phyloP scores from a whole-genome alignment of 2,113 vertebrate species.

The Centropus bengalensis region DNA sequence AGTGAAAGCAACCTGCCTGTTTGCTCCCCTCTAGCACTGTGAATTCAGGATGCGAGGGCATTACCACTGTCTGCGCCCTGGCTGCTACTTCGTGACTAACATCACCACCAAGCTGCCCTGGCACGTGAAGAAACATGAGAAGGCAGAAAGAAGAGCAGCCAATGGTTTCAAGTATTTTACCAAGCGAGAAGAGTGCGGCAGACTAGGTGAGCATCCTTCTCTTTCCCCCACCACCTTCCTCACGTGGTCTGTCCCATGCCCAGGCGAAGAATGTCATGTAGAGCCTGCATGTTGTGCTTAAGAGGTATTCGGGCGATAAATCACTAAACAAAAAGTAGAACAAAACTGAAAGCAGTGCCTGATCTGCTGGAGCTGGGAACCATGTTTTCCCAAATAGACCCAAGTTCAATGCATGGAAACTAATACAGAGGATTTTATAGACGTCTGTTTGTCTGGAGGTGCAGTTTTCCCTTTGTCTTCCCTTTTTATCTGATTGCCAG shows the following conservation, averaged over 20 bases:
- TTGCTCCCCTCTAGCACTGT: slow-evolving; percentile 83
- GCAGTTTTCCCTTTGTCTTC: background rate
- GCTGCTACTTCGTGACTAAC: slow-evolving; percentile 98
- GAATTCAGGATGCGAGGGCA: slow-evolving; percentile 98
- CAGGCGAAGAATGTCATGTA: background rate
- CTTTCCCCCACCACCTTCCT: background rate
- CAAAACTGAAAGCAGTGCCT: background rate
- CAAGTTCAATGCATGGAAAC: background rate
- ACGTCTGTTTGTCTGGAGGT: background rate
- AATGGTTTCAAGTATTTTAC: slow-evolving; percentile 99
- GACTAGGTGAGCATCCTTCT: slow-evolving; percentile 82
- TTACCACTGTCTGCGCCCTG: slow-evolving; percentile 94
- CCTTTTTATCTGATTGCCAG: background rate
- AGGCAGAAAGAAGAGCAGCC: slow-evolving; percentile 94
- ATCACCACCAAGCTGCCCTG: slow-evolving; percentile 99
- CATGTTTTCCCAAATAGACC: background rate
- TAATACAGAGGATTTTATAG: background rate
- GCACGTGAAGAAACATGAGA: slow-evolving; percentile 98
- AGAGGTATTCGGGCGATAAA: background rate
- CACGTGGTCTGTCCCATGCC: background rate
- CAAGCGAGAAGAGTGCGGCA: slow-evolving; percentile 94
- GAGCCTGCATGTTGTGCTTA: background rate
- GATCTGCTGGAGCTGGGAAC: background rate
- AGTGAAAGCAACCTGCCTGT: background rate
- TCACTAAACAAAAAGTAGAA: background rate